Evolutionary conservation across 1,140 invertebrate species (phyloP).

Genomic region (Zaprionus lachaisei): DNA sequence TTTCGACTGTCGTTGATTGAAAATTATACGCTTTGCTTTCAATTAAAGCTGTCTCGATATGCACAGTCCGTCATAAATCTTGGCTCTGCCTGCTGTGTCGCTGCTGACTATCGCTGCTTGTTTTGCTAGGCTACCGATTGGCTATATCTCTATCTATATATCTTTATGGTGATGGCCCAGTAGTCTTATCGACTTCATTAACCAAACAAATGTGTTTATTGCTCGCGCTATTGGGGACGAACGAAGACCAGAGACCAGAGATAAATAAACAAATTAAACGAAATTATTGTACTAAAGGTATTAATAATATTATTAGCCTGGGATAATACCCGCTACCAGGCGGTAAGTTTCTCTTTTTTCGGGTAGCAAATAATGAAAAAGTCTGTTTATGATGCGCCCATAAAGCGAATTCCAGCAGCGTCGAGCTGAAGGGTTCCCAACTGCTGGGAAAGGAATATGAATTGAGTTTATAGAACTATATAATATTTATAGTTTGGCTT

Average conservation of each 20-base stretch:
- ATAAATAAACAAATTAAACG: slow-evolving; percentile 83
- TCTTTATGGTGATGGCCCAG: slow-evolving; percentile 68
- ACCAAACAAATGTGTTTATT: slow-evolving; percentile 81
- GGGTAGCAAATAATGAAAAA: slow-evolving; percentile 32
- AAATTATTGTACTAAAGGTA: slow-evolving; percentile 77
- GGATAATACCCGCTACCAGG: slow-evolving; percentile 18
- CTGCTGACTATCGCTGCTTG: slow-evolving; percentile 22
- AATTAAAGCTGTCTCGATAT: slow-evolving; percentile 79
- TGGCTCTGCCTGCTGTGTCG: slow-evolving; percentile 4
- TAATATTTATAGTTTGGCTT: neutral
- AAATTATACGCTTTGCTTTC: slow-evolving; percentile 77
- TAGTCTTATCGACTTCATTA: slow-evolving; percentile 80
- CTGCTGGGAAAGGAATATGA: neutral
- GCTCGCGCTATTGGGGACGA: slow-evolving; percentile 7
- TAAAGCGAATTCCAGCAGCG: slow-evolving; percentile 17
- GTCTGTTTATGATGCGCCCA: slow-evolving; percentile 28
- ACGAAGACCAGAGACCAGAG: slow-evolving; percentile 43
- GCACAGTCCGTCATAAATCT: slow-evolving; percentile 65
- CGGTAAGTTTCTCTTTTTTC: neutral
- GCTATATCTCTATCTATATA: slow-evolving; percentile 39
- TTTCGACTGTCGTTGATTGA: slow-evolving; percentile 66
- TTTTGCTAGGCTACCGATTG: slow-evolving; percentile 64
- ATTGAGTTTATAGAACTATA: neutral
- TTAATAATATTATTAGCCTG: slow-evolving; percentile 63
- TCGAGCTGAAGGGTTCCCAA: neutral